Percentiles rank a stretch among this genome's conserved stretches.
Conservation (phyloP, 2,113 vertebrate genomes). For the Dipodomys stephensi region DNA sequence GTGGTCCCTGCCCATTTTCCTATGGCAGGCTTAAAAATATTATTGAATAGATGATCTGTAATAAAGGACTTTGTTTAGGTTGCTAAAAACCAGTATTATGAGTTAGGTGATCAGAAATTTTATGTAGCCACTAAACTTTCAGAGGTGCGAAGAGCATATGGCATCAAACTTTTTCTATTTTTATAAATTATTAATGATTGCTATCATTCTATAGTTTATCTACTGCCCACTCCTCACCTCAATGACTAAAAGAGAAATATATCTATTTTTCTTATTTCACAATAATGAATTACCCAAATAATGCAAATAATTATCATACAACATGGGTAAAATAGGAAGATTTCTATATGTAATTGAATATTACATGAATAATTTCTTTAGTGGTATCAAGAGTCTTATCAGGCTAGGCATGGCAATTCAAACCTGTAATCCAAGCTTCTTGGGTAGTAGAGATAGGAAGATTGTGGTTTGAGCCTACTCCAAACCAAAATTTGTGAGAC, state of each 20-base stretch:
- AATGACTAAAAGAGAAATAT: not conserved
- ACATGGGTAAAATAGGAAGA: not conserved
- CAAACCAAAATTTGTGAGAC: too few species aligned
- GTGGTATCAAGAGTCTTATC: not conserved
- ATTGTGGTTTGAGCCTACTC: too few species aligned
- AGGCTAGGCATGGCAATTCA: too few species aligned
- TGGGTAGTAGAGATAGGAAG: too few species aligned
- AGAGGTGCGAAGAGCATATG: not conserved
- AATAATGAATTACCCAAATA: not conserved
- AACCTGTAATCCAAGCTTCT: too few species aligned
- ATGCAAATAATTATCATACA: not conserved
- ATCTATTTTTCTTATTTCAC: not conserved
- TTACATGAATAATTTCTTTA: not conserved
- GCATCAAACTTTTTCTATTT: not conserved
- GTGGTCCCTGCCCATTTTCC: not conserved
- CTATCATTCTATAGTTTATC: not conserved
- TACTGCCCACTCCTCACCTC: not conserved
- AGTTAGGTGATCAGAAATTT: conserved; percentile 1
- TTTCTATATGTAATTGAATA: conserved; percentile 7
- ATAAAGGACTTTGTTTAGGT: not conserved
- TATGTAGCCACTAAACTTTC: not conserved
- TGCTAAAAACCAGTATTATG: not conserved
- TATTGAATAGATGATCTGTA: not conserved
- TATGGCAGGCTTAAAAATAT: not conserved
- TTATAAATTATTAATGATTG: conserved; percentile 6